These are phyloP conservation scores for Semibalanus balanoides DNA, from an alignment of 1,140 invertebrate species.

Conservation along the genomic window DNA sequence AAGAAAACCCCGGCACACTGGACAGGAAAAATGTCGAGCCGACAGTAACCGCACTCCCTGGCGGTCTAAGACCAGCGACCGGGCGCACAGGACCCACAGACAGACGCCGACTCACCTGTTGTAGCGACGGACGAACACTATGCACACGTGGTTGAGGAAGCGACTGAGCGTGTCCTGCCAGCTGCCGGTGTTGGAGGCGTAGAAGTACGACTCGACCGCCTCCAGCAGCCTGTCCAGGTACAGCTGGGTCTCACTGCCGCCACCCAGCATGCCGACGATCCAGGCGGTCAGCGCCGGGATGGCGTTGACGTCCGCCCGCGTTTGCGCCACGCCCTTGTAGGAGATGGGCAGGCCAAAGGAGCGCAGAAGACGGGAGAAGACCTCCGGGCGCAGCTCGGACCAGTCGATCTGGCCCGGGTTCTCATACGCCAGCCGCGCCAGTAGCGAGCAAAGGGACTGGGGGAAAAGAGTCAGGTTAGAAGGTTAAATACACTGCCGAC, in stretches of 20 bases:
- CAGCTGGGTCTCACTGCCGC: conserved; percentile 42
- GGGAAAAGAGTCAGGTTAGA: too few species aligned
- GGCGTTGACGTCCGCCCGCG: conserved; percentile 27
- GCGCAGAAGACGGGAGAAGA: conserved; percentile 64
- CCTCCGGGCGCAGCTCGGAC: conserved; percentile 60
- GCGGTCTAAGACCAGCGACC: too few species aligned
- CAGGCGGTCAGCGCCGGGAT: conserved; percentile 44
- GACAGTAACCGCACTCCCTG: too few species aligned
- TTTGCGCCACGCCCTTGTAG: conserved; percentile 40
- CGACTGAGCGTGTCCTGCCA: conserved; percentile 39
- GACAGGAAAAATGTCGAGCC: too few species aligned
- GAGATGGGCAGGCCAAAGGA: conserved; percentile 62
- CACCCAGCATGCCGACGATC: conserved; percentile 41
- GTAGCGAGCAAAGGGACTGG: conserved; percentile 52
- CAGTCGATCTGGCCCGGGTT: conserved; percentile 79
- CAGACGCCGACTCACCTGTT: conserved; percentile 33
- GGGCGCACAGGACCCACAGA: too few species aligned
- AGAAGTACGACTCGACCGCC: conserved; percentile 70
- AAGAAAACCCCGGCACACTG: too few species aligned
- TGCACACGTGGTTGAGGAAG: conserved; percentile 27
- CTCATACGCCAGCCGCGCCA: conserved; percentile 51
- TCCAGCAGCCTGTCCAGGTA: conserved; percentile 67
- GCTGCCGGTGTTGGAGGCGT: conserved; percentile 70
- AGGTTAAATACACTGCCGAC: too few species aligned
- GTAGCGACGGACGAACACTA: conserved; percentile 42